A percentile compares a stretch with the other conserved stretches of the same genome.
Evolutionary conservation across 1,140 invertebrate genomes (phyloP).

Genomic region (Carcinoscorpius rotundicauda): DNA sequence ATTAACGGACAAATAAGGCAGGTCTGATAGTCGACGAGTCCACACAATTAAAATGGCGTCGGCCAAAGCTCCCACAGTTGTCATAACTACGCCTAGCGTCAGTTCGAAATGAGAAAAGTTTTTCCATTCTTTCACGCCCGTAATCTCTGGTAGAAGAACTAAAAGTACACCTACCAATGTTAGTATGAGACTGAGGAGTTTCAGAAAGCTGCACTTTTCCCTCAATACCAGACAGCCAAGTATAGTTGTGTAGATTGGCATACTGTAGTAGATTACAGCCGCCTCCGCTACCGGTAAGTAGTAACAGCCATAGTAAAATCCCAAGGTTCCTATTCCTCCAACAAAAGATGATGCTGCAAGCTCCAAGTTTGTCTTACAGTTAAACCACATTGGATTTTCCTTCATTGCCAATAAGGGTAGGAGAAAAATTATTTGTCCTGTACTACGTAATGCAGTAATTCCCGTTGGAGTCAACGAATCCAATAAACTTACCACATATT

Average conservation of each 20-base stretch:
- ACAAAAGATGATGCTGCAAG: slow-evolving; percentile 4
- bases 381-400: slow-evolving; percentile 2
- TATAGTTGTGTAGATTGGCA: slow-evolving; percentile 8
- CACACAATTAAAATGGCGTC: slow-evolving; percentile 2
- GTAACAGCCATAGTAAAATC: slow-evolving; percentile 11
- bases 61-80: slow-evolving; percentile 2
- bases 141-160: not conserved
- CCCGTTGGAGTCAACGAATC: slow-evolving; percentile 7
- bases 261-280: slow-evolving; percentile 11
- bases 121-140: not conserved
- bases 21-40: not conserved
- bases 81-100: not conserved
- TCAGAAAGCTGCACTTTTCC: slow-evolving; percentile 1
- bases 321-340: slow-evolving; percentile 7
- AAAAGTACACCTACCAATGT: slow-evolving; percentile 2
- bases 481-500: slow-evolving; percentile 4
- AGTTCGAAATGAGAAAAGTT: too few species aligned
- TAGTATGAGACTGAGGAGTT: not conserved
- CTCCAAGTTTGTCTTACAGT: slow-evolving; percentile 2
- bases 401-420: slow-evolving; percentile 4
- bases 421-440: slow-evolving; percentile 5
- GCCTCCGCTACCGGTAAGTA: slow-evolving; percentile 11
- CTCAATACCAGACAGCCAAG: slow-evolving; percentile 9
- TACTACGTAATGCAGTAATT: slow-evolving; percentile 8
- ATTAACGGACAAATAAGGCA: slow-evolving; percentile 5